These are phyloP conservation scores for Synergus itoensis DNA, from an alignment of 2,888 invertebrate species.

Conservation along the genomic window DNA sequence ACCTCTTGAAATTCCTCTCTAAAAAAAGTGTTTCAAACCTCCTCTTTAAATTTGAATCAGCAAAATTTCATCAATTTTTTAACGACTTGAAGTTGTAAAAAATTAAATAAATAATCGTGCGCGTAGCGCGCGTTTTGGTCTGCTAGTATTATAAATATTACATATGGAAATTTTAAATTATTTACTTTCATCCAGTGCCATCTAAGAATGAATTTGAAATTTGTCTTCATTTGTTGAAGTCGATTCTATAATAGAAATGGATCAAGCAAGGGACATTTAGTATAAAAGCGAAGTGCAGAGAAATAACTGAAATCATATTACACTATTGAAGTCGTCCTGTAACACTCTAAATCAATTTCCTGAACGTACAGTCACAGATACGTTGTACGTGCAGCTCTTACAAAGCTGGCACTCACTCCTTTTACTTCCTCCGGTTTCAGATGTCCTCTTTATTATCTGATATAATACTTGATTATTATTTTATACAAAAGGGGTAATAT, in stretches of 20 bases:
- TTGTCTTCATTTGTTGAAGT: background rate
- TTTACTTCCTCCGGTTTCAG: slow-evolving; percentile 2
- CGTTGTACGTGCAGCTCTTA: slow-evolving; percentile 27
- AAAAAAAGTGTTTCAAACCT: no score
- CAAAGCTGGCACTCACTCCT: slow-evolving; percentile 7
- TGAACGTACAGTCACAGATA: slow-evolving; percentile 17
- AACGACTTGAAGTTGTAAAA: no score
- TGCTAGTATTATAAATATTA: no score
- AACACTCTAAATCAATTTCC: slow-evolving; percentile 40
- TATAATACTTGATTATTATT: slow-evolving; percentile 8
- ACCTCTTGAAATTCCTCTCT: no score
- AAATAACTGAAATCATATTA: slow-evolving; percentile 22
- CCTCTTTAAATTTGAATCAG: no score
- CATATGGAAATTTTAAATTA: background rate
- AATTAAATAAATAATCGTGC: no score
- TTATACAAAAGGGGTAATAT: background rate
- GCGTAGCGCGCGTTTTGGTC: no score
- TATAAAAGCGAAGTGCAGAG: slow-evolving; percentile 7
- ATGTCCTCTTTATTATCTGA: slow-evolving; percentile 5
- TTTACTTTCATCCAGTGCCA: background rate
- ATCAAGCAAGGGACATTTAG: background rate
- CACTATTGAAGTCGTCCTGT: slow-evolving; percentile 1
- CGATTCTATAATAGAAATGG: slow-evolving; percentile 2
- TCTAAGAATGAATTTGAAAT: background rate
- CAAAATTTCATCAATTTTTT: no score